Base-by-base conservation (phyloP, 2,797 vertebrate species). In the Macropodus opercularis region DNA sequence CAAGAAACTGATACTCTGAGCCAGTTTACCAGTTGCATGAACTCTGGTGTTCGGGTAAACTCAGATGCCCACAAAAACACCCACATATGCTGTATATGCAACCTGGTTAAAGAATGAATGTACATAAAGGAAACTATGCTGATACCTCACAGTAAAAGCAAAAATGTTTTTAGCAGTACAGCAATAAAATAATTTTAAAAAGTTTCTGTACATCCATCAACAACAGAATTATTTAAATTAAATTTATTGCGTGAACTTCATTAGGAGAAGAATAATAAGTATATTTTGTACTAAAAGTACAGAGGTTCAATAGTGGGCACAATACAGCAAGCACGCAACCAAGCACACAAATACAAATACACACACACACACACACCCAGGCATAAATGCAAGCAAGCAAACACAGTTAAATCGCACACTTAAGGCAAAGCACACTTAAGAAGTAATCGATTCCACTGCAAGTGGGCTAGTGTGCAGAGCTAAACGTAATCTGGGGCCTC, bases 401-500 rank as follows among this genome's bases (percentile, higher is more conserved):
- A 70, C 22, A 56, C 29, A 63, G 31, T 64, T 50, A 54, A 62
- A 75, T 74, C 54, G 47, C 63, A 53, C 51, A 62, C 22, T 83
- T 60, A 59, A 63, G 47, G 44, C 21, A 84, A 86, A 90, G 85
- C 56, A 69, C 64, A 75, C 75, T 80, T 66, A 78, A 83, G 75
- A 44, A 75, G 72, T 79, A 82, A 88, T 85, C 72, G 54, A 90
- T 89, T 89, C 74, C 70, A 93, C 90, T 89, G 90, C 88, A 75
- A 87, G 72, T 5, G 12, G 54, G 64, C 68, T 66, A 66, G 67
- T 81, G 73, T 75, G 69, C 31, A 38, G 61, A 65, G 82, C 72
- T 83, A 93, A 94, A 90, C 87, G 89, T 93, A 93, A 93, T 94
- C 94, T 91, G 90, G 89, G 93, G 90, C 87, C 88, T 79, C 78